Evolutionary conservation across 2,888 invertebrate species (phyloP).

Genomic region (Lordiphosa fenestrarum): DNA sequence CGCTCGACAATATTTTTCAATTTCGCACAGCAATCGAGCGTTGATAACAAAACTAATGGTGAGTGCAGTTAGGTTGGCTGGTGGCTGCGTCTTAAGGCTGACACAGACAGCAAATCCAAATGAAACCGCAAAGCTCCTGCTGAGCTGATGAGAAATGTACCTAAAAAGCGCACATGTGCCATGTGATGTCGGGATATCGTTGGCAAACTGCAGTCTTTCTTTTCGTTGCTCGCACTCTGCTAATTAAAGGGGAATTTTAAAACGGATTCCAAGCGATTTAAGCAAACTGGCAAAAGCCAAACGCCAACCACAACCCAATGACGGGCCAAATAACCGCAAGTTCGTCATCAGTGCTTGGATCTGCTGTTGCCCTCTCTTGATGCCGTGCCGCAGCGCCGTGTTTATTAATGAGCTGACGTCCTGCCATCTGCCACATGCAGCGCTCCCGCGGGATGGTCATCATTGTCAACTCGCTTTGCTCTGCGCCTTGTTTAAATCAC

Average conservation of each 20-base stretch:
- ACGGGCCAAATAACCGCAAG: constrained; percentile 53
- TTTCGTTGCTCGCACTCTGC: constrained; percentile 15
- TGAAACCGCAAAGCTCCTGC: constrained; percentile 16
- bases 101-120: constrained; percentile 28
- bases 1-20: constrained; percentile 71
- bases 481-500: constrained; percentile 58
- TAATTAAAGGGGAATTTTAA: constrained; percentile 31
- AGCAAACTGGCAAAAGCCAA: constrained; percentile 8
- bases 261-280: neutral
- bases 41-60: constrained; percentile 69
- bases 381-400: constrained; percentile 28
- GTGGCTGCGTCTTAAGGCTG: constrained; percentile 28
- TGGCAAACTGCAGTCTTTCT: constrained; percentile 12
- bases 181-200: neutral
- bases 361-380: constrained; percentile 25
- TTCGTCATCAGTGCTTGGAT: constrained; percentile 47
- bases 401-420: constrained; percentile 61
- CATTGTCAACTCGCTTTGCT: constrained; percentile 9
- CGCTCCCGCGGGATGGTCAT: constrained; percentile 22
- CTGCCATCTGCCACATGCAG: constrained; percentile 52
- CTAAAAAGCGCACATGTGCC: too few species aligned
- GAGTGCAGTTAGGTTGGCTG: constrained; percentile 36
- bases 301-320: constrained; percentile 15
- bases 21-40: constrained; percentile 70
- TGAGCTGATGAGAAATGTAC: constrained; percentile 23